Percentiles rank a stretch among this genome's conserved stretches.
phyloP scores from a whole-genome alignment of 2,797 vertebrate species.

The Denticeps clupeoides region DNA sequence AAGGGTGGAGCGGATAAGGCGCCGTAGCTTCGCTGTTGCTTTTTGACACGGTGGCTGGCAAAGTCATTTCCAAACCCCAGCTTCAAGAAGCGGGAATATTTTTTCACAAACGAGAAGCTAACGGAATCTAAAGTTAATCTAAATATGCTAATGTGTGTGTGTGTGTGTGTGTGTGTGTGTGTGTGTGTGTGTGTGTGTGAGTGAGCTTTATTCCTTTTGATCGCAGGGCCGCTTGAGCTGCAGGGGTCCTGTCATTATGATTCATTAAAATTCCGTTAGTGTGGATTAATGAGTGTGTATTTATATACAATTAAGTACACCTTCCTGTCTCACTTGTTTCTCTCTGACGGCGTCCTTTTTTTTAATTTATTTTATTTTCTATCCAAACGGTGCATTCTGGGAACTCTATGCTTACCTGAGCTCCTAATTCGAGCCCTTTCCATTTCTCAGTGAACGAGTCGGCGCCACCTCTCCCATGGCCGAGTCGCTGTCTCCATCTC shows the following conservation, averaged over 20 bases:
- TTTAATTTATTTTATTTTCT: constrained; percentile 51
- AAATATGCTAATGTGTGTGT: constrained; percentile 58
- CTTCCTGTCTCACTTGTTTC: constrained; percentile 43
- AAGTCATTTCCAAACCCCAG: constrained; percentile 11
- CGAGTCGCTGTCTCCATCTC: constrained; percentile 41
- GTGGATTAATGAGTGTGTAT: constrained; percentile 61
- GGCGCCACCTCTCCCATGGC: constrained; percentile 33
- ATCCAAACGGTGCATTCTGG: constrained; percentile 27
- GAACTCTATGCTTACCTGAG: constrained; percentile 63
- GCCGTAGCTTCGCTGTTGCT: constrained; percentile 7
- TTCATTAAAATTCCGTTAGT: constrained; percentile 47
- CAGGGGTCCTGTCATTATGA: constrained; percentile 55
- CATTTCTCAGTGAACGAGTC: constrained; percentile 67
- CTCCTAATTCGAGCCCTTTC: constrained; percentile 72
- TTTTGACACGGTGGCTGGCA: constrained; percentile 6
- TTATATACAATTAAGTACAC: constrained; percentile 37
- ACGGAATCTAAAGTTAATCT: constrained; percentile 64
- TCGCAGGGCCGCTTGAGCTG: constrained; percentile 55
- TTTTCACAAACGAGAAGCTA: constrained; percentile 46
- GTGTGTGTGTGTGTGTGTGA: constrained; percentile 8
- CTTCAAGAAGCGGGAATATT: constrained; percentile 6
- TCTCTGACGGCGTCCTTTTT: constrained; percentile 32
- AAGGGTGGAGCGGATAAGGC: background rate
- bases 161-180: background rate
- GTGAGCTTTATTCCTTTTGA: constrained; percentile 36